Conservation (phyloP, 2,888 invertebrate species). For the Campopleginae sp. region DNA sequence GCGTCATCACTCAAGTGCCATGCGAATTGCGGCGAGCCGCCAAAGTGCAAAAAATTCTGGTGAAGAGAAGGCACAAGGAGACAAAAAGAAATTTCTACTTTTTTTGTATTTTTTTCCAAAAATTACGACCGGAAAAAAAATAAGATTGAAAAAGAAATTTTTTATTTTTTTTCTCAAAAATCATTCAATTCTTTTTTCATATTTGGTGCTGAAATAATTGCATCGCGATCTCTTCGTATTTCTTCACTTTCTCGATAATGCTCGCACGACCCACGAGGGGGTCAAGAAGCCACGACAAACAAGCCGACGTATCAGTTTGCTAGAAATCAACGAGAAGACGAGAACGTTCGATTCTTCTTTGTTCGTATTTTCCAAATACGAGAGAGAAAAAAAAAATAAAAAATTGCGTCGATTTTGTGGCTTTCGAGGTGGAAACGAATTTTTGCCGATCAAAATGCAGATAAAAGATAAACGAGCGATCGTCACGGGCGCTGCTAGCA, state of each 20-base stretch:
- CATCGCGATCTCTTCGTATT: constrained; percentile 17
- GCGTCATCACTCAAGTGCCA: constrained; percentile 16
- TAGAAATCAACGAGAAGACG: constrained; percentile 41
- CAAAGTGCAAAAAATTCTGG: constrained; percentile 27
- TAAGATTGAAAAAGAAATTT: neutral
- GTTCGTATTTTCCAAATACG: constrained; percentile 2
- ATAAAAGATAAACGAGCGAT: constrained; percentile 81
- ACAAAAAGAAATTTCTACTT: neutral
- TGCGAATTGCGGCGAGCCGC: neutral
- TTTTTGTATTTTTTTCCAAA: neutral
- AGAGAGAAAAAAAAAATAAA: constrained; percentile 2
- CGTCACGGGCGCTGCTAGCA: constrained; percentile 79
- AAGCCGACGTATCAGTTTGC: constrained; percentile 68
- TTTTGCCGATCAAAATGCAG: constrained; percentile 75
- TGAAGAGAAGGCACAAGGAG: neutral
- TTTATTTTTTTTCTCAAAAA: neutral
- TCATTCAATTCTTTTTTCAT: neutral
- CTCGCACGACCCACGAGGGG: constrained; percentile 27
- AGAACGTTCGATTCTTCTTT: constrained; percentile 42
- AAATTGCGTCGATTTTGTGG: neutral
- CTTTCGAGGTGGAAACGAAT: neutral
- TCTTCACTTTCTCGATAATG: constrained; percentile 19
- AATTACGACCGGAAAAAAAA: neutral
- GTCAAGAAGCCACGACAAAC: constrained; percentile 61
- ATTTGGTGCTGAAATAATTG: neutral